Base-by-base conservation (phyloP, 2,113 vertebrate species). In the Dicaeum eximium region DNA sequence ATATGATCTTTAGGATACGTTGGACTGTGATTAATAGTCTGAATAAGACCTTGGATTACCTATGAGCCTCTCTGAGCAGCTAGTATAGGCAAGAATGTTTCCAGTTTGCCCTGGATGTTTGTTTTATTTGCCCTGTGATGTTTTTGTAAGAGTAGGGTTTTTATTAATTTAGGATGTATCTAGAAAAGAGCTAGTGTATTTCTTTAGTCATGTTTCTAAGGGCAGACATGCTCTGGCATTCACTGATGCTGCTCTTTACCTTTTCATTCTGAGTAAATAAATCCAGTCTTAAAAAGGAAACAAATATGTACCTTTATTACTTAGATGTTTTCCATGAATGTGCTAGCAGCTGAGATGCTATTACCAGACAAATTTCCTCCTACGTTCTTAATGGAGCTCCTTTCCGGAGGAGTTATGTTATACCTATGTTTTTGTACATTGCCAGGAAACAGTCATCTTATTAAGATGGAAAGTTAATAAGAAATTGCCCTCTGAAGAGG, bases 161-260 rank as follows among this genome's bases (percentile, higher is more conserved):
- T 86, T 47, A 20, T 61, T 69, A 47, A 11, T 0, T 53, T 57
- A 53, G 23, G 27, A 54, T 0, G 0, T 6, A 7, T 27, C 21
- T 24, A 38, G 22, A 27, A 78, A 64, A 60, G 33, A 71, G 14
- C 7, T 30, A 21, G 8, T 35, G 7, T 64, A 33, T 47, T 64
- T 79, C 7, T n/a, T 24, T 37, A 37, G 40, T 25, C 57, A 8
- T 1, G 2, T 79, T 82, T 81, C 69, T 79, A 35, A 73, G 45
- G 9, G 44, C 5, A 50, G 42, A 54, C 1, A 1, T 54, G 24
- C 4, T 51, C 37, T 78, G 60, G 15, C 18, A 23, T 42, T 80
- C 47, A 24, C 14, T 65, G 37, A 25, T 53, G 13, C 28, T 74
- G 23, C 28, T 67, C 11, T 53, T 66, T 38, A 28, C 11, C 24